Base-by-base conservation (phyloP, 2,797 vertebrate genomes). In the Gallinago solitaria region DNA sequence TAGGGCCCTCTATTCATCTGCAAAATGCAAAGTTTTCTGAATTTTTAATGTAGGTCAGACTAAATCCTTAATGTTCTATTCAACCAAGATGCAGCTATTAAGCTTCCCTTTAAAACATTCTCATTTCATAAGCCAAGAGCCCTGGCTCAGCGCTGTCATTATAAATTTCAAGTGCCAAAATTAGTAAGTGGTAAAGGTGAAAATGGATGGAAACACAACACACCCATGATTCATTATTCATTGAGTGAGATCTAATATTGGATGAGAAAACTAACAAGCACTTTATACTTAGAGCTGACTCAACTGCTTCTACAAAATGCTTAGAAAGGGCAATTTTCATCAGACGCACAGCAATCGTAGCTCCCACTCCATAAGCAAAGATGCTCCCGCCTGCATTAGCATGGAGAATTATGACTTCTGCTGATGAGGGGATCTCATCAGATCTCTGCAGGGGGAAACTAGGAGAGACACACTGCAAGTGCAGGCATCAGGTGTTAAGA, bases 151-250 rank as follows among this genome's bases (percentile, higher is more conserved):
- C 0, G 0, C 33, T 77, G 61, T 57, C 77, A 68, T 85, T 93
- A 75, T 45, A 83, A 96, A 90, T 84, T 79, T 67, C 67, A 89
- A 64, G 65, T 67, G 93, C 87, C 87, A 89, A 93, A 96, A 94
- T 94, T 93, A 93, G 83, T 45, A 91, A 74, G 56, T 71, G 60
- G 83, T 57, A 83, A 89, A 94, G 83, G 77, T 95, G 85, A 92
- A 71, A 83, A 93, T 61, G 39, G 68, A 93, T 45, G 48, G 93
- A 94, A 93, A 88, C 47, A 48, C 43, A 90, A 76, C 84, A 92
- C 67, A 86, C 65, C 57, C 69, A 61, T n/a, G 35, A 71, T 92
- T 92, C 77, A 74, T 92, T 91, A 88, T 94, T 93, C 50, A 83
- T 48, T 73, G 60, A 90, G 33, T 37, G 51, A 67, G 54, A 81